A percentile compares a stretch with the other conserved stretches of the same genome.
Evolutionary conservation across 2,797 vertebrate genomes (phyloP).

Genomic region (Oophaga sylvatica): DNA sequence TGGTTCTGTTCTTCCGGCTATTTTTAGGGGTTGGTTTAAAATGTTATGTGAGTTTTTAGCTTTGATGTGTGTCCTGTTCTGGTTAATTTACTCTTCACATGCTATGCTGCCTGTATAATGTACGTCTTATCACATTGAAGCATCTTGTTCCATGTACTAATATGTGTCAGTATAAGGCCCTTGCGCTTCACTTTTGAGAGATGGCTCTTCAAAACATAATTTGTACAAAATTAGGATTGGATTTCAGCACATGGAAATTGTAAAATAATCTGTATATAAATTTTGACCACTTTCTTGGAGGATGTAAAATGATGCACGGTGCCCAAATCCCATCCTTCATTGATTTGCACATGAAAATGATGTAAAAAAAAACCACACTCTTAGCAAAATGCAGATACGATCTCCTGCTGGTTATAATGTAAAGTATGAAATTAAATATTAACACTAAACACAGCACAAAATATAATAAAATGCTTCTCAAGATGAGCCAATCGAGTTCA

Average conservation of each 20-base stretch:
- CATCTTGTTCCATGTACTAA: neutral
- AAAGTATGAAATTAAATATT: too few relatives aligned
- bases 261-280: neutral
- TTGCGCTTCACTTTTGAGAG: neutral
- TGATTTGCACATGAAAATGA: too few relatives aligned
- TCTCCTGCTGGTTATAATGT: too few relatives aligned
- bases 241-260: neutral
- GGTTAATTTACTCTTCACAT: conserved; percentile 35
- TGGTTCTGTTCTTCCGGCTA: conserved; percentile 3
- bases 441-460: too few relatives aligned
- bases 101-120: conserved; percentile 13
- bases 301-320: too few relatives aligned
- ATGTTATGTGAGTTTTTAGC: conserved; percentile 2
- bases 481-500: too few relatives aligned
- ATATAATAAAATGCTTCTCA: too few relatives aligned
- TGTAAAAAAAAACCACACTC: too few relatives aligned
- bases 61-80: conserved; percentile 36
- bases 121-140: conserved; percentile 8
- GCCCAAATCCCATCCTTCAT: too few relatives aligned
- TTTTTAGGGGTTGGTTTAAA: conserved; percentile 32
- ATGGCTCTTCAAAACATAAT: neutral
- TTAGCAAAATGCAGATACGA: too few relatives aligned
- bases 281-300: too few relatives aligned
- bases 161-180: neutral
- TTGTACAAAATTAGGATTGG: neutral